Conservation (phyloP, 2,888 invertebrate genomes). For the Ormyrus pomaceus region DNA sequence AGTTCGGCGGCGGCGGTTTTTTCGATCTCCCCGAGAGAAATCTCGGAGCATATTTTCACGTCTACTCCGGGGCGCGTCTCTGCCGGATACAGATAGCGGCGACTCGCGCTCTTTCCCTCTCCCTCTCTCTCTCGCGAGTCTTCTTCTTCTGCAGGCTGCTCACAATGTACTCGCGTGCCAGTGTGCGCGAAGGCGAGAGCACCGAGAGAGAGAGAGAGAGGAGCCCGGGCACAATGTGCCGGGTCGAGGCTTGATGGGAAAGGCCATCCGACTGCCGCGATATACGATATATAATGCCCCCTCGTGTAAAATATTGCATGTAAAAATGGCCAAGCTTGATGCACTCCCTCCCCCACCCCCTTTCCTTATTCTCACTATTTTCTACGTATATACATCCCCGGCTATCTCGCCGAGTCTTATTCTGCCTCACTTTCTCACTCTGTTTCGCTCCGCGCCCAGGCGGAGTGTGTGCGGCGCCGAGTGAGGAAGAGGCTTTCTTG, state of each 20-base stretch:
- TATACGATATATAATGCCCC: constrained; percentile 66
- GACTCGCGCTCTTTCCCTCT: constrained; percentile 31
- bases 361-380: too few relatives aligned
- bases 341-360: background rate
- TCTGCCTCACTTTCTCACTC: background rate
- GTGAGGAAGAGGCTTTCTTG: too few relatives aligned
- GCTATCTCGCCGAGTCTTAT: too few relatives aligned
- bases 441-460: background rate
- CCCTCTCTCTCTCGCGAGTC: background rate
- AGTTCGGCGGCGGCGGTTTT: background rate
- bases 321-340: constrained; percentile 65
- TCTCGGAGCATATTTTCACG: constrained; percentile 74
- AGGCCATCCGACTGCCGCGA: constrained; percentile 71
- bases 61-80: constrained; percentile 69
- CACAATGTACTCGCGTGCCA: constrained; percentile 65
- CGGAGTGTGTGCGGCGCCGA: too few relatives aligned
- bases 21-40: constrained; percentile 64
- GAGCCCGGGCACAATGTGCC: constrained; percentile 8
- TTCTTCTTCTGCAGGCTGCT: too few relatives aligned
- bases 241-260: constrained; percentile 67
- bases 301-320: constrained; percentile 69
- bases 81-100: constrained; percentile 75
- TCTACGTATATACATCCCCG: too few relatives aligned
- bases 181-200: background rate
- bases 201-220: constrained; percentile 8